These are phyloP conservation scores for Penaeus indicus DNA, from an alignment of 1,140 invertebrate species.

Conservation along the genomic window DNA sequence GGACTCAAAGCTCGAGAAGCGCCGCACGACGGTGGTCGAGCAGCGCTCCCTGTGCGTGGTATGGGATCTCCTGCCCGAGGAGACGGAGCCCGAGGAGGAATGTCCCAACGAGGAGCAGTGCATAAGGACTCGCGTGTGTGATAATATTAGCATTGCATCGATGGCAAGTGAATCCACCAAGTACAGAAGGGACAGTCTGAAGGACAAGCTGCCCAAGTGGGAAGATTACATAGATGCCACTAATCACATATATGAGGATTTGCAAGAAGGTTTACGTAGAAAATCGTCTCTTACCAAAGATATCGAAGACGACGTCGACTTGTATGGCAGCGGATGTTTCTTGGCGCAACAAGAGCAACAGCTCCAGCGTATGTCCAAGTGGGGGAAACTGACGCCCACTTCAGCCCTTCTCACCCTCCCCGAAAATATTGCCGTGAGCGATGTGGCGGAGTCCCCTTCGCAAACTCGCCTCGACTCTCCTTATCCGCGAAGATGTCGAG, in stretches of 20 bases:
- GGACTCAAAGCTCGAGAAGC: conserved; percentile 44
- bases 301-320: not conserved
- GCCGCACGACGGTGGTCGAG: conserved; percentile 4
- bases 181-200: too few species aligned
- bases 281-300: too few species aligned
- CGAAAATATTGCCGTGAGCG: conserved; percentile 26
- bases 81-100: not conserved
- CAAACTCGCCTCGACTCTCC: conserved; percentile 45
- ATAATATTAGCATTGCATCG: too few species aligned
- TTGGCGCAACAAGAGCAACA: conserved; percentile 24
- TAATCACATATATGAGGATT: too few species aligned
- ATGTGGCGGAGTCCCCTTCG: not conserved
- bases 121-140: not conserved
- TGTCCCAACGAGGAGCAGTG: not conserved
- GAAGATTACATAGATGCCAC: too few species aligned
- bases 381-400: not conserved
- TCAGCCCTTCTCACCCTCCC: conserved; percentile 48
- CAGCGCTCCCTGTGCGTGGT: conserved; percentile 48
- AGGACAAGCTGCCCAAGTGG: too few species aligned
- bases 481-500: conserved; percentile 45
- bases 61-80: conserved; percentile 51
- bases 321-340: not conserved
- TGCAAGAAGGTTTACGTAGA: too few species aligned
- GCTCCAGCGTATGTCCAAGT: not conserved
- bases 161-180: too few species aligned